Evolutionary conservation across 1,140 invertebrate genomes (phyloP).

Genomic region (Musca domestica): DNA sequence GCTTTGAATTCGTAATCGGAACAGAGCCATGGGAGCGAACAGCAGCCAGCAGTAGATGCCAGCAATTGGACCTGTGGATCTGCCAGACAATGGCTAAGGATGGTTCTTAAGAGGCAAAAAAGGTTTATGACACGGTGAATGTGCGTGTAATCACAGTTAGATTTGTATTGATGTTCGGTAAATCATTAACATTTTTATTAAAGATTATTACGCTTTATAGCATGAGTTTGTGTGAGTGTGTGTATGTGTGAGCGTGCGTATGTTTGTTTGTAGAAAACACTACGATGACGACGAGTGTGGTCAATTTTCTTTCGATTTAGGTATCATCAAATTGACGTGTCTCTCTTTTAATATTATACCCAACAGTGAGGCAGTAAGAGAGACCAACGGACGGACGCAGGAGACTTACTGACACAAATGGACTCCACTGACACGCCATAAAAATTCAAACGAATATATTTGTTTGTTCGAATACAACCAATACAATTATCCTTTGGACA

Average conservation of each 20-base stretch:
- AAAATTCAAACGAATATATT: no score
- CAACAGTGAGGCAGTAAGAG: not conserved
- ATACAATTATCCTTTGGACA: no score
- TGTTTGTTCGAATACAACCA: no score
- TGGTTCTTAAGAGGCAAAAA: not conserved
- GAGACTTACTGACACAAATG: no score
- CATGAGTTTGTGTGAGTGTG: not conserved
- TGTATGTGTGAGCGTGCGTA: no score
- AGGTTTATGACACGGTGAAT: no score
- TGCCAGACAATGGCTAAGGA: not conserved
- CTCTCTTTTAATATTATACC: not conserved
- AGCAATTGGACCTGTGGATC: not conserved
- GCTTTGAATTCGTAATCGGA: slow-evolving; percentile 14
- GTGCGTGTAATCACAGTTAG: no score
- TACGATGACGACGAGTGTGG: no score
- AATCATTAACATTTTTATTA: slow-evolving; percentile 21
- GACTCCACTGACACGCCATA: no score
- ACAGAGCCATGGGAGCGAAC: not conserved
- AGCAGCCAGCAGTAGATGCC: not conserved
- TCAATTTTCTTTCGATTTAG: not conserved
- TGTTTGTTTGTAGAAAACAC: no score
- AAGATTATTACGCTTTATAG: not conserved
- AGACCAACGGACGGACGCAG: no score
- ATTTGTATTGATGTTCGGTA: not conserved
- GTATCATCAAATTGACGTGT: not conserved